Conservation (phyloP, 2,797 vertebrate species). For the Sciaenops ocellatus region DNA sequence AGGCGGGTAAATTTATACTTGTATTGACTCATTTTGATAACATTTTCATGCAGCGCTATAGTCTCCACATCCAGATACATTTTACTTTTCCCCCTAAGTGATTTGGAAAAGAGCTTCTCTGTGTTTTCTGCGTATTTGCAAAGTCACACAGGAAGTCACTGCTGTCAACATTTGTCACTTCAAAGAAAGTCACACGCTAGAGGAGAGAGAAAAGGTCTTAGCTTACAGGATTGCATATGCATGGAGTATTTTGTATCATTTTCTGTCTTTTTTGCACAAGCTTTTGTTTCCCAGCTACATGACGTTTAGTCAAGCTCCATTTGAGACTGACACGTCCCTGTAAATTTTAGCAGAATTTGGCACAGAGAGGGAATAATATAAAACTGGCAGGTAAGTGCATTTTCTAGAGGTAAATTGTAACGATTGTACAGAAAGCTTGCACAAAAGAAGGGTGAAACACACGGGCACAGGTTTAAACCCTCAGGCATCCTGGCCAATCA, state of each 20-base stretch:
- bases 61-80: background rate
- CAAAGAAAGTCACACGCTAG: conserved; percentile 58
- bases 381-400: conserved; percentile 11
- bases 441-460: conserved; percentile 10
- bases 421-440: conserved; percentile 18
- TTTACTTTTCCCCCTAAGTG: background rate
- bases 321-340: conserved; percentile 30
- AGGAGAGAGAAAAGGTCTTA: conserved; percentile 27
- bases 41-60: background rate
- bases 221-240: conserved; percentile 5
- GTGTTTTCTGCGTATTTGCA: conserved; percentile 8
- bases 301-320: conserved; percentile 19
- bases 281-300: conserved; percentile 15
- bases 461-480: conserved; percentile 58
- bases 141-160: conserved; percentile 37
- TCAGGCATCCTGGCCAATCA: conserved; percentile 42
- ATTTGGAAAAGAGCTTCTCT: background rate
- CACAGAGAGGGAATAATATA: conserved; percentile 8
- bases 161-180: conserved; percentile 62
- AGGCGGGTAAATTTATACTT: background rate
- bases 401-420: conserved; percentile 26
- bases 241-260: conserved; percentile 17
- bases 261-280: background rate
- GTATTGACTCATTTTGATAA: background rate
- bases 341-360: conserved; percentile 29